Percentiles rank a stretch among this genome's conserved stretches.
These are phyloP conservation scores for Caenorhabditis virilis DNA, from an alignment of 2,888 invertebrate genomes.

Conservation along the genomic window DNA sequence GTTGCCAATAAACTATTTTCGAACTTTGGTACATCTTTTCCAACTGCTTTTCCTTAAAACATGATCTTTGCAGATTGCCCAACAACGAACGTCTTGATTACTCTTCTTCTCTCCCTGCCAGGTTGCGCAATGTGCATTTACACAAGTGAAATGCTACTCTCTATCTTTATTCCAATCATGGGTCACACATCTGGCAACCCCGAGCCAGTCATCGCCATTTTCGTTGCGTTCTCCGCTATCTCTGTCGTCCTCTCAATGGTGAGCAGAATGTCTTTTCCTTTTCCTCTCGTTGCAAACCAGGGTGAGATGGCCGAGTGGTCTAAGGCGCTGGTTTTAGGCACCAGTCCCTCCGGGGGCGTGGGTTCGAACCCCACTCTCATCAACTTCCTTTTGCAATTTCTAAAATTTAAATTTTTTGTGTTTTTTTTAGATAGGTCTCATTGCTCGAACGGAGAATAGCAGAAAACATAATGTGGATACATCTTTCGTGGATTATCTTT, in stretches of 20 bases:
- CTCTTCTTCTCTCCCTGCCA: conserved; percentile 39
- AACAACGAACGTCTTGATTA: conserved; percentile 17
- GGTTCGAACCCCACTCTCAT: conserved; percentile 63
- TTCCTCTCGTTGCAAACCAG: conserved; percentile 3
- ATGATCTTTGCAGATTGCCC: conserved; percentile 8
- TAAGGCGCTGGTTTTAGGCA: conserved; percentile 89
- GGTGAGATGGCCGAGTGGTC: conserved; percentile 80
- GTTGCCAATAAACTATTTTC: not conserved
- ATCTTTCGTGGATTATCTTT: conserved; percentile 14
- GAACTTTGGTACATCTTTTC: not conserved
- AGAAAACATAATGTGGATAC: conserved; percentile 16
- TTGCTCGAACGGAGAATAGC: conserved; percentile 20
- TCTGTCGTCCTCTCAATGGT: conserved; percentile 42
- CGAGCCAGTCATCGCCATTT: conserved; percentile 46
- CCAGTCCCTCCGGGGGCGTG: conserved; percentile 76
- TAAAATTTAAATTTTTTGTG: not conserved
- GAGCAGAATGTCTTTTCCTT: not conserved
- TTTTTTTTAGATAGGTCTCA: conserved; percentile 23
- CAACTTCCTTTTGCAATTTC: conserved; percentile 17
- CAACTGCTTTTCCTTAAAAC: not conserved
- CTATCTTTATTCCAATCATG: conserved; percentile 58
- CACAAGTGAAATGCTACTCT: conserved; percentile 48
- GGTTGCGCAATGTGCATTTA: conserved; percentile 49
- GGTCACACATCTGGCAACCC: conserved; percentile 52
- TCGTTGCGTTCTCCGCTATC: conserved; percentile 42